Conservation (phyloP, 2,888 invertebrate genomes). For the Platycheirus albimanus region DNA sequence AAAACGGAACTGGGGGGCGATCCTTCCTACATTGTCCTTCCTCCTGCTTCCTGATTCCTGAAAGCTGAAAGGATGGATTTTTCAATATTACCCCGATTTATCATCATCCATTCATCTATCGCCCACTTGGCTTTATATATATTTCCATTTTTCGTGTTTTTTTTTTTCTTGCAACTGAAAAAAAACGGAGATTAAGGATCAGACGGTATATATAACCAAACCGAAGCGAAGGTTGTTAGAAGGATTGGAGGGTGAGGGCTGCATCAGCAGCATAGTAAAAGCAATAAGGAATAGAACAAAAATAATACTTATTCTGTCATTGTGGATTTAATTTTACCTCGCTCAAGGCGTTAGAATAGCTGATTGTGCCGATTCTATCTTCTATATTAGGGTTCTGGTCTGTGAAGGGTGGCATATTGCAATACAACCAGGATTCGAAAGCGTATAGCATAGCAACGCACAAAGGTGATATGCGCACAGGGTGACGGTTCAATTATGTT, state of each 20-base stretch:
- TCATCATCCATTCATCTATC: conserved; percentile 70
- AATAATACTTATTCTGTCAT: conserved; percentile 51
- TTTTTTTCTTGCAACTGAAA: conserved; percentile 1
- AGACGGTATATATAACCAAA: conserved; percentile 3
- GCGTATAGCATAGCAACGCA: conserved; percentile 31
- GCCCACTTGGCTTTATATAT: conserved; percentile 61
- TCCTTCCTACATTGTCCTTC: no score
- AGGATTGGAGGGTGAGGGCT: background rate
- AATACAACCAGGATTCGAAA: conserved; percentile 8
- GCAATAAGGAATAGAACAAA: conserved; percentile 30
- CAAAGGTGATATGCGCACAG: conserved; percentile 41
- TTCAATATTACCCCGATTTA: conserved; percentile 74
- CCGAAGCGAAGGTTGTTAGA: background rate
- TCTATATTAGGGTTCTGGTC: background rate
- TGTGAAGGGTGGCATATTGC: conserved; percentile 24
- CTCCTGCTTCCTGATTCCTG: no score
- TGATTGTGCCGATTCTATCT: conserved; percentile 37
- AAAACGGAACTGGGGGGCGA: conserved; percentile 13
- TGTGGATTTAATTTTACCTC: conserved; percentile 69
- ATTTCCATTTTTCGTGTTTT: no score
- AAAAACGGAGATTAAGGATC: conserved; percentile 25
- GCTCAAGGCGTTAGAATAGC: conserved; percentile 58
- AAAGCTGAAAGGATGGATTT: conserved; percentile 59
- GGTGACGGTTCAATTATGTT: conserved; percentile 72
- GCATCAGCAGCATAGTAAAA: conserved; percentile 7